Base-by-base conservation (phyloP, 2,113 vertebrate genomes). In the Seriola rivoliana region DNA sequence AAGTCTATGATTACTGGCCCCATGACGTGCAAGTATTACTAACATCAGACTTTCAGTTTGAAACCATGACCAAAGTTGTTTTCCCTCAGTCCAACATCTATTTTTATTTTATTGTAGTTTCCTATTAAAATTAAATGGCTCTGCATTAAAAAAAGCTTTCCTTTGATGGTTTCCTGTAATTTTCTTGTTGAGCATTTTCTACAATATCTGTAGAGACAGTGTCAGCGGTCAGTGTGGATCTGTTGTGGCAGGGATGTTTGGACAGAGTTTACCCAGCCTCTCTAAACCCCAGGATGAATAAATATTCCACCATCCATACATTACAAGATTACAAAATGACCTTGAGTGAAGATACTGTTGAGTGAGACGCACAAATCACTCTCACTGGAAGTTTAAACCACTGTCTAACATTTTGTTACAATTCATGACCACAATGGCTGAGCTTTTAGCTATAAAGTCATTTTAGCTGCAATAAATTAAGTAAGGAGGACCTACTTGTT, bases 401-500 rank as follows among this genome's bases (percentile, higher is more conserved):
- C 48, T 68, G 40, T 54, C 40, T 32, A 21, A 4, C 78, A 32
- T 34, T 65, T 38, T 60, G 25, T 25, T 34, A 9, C 57, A 25
- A 50, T 44, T 78, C 52, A 46, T 58, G 34, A 16, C 11, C 58
- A 57, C 68, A 48, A 19, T 21, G 10, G 52, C 63, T 46, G 4
- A 25, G 60, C 57, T 67, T 42, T 42, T 32, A 19, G 19, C 57
- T 38, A 44, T 69, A 4, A 80, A 72, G 59, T 34, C 8, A 14
- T 12, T 80, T 79, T n/a, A 54, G 7, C 55, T 4, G 6, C 52
- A 75, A 60, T 50, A 32, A 54, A 60, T n/a, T 3, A 44, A 62
- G 52, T 38, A 48, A 54, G 11, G 52, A 59, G 42, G 66, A 97
- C 98, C 98, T 95, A 99, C 98, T 97, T 98, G 95, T 99, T 99